Conservation (phyloP, 2,113 vertebrate genomes). For the Rhizomys pruinosus region DNA sequence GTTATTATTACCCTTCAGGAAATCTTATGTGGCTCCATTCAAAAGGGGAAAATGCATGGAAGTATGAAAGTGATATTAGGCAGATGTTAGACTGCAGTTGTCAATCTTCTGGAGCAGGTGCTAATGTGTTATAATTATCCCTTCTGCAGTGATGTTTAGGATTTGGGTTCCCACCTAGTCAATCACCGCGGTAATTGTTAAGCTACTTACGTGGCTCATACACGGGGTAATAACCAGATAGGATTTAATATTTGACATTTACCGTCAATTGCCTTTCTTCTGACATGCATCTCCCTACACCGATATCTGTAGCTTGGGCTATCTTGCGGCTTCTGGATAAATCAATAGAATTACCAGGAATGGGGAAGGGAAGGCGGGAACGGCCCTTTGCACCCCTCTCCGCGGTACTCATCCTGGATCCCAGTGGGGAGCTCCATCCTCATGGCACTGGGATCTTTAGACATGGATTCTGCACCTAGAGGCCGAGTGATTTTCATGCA, state of each 20-base stretch:
- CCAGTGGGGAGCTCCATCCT: background rate
- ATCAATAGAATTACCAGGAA: conserved; percentile 74
- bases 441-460: accelerated
- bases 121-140: conserved; percentile 92
- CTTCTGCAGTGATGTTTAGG: conserved; percentile 91
- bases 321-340: conserved; percentile 76
- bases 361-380: conserved; percentile 14
- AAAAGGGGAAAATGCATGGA: conserved; percentile 80
- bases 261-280: conserved; percentile 88
- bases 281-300: conserved; percentile 81
- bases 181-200: conserved; percentile 91
- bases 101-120: conserved; percentile 92
- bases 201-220: conserved; percentile 90
- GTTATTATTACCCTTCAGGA: conserved; percentile 85
- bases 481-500: background rate
- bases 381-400: accelerated
- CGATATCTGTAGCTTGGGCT: conserved; percentile 82
- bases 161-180: conserved; percentile 91
- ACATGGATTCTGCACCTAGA: accelerated
- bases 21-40: conserved; percentile 84
- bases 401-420: accelerated
- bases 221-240: conserved; percentile 90
- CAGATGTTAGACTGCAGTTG: conserved; percentile 89
- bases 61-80: conserved; percentile 88
- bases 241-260: conserved; percentile 91